Conservation (phyloP, 2,113 vertebrate species). For the Emydocephalus ijimae region DNA sequence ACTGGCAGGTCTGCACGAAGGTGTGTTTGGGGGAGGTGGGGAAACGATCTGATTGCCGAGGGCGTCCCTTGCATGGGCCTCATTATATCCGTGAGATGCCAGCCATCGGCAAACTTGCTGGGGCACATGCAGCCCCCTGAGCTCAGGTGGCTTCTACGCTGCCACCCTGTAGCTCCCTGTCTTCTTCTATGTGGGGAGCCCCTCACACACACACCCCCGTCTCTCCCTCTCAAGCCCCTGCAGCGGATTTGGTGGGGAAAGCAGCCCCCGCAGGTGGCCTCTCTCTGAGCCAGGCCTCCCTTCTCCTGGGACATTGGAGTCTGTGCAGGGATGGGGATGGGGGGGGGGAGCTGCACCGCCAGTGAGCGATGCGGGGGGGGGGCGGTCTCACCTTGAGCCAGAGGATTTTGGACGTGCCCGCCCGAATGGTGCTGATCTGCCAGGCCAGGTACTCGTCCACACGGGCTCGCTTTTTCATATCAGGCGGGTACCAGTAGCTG, state of each 20-base stretch:
- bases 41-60: background rate
- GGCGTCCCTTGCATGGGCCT: background rate
- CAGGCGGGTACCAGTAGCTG: conserved; percentile 80
- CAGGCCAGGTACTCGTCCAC: conserved; percentile 81
- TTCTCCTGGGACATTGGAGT: background rate
- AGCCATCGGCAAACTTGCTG: background rate
- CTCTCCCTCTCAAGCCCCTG: background rate
- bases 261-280: background rate
- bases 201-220: background rate
- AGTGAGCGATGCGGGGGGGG: background rate
- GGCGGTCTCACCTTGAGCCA: conserved; percentile 62
- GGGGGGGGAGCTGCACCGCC: background rate
- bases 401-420: conserved; percentile 71
- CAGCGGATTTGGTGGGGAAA: background rate
- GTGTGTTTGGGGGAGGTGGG: background rate
- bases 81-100: background rate
- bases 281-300: background rate
- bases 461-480: conserved; percentile 68
- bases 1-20: background rate
- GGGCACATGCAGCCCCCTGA: background rate
- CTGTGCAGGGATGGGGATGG: too few species aligned
- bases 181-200: background rate
- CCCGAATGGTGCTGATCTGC: conserved; percentile 72
- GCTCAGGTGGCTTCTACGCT: background rate
- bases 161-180: background rate